Evolutionary conservation across 2,113 vertebrate species (phyloP).

Genomic region (Egretta garzetta): DNA sequence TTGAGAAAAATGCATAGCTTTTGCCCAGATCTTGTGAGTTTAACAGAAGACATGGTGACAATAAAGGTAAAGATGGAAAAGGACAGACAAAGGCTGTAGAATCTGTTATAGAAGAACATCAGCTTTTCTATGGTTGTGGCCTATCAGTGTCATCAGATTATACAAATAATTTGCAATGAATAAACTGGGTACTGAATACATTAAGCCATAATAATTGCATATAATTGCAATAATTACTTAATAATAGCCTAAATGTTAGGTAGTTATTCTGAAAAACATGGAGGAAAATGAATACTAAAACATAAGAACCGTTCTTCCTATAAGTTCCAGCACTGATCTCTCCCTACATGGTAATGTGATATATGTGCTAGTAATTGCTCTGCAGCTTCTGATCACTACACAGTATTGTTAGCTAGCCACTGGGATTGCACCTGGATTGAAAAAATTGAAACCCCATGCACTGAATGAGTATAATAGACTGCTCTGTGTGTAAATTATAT

Average conservation of each 20-base stretch:
- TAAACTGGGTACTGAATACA: not conserved
- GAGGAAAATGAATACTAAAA: not conserved
- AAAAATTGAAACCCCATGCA: not conserved
- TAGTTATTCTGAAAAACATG: not conserved
- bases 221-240: not conserved
- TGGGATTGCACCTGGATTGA: not conserved
- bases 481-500: not conserved
- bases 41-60: not conserved
- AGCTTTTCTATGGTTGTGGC: not conserved
- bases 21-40: not conserved
- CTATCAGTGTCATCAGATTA: not conserved
- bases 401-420: not conserved
- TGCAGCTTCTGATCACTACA: not conserved
- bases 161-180: not conserved
- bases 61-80: not conserved
- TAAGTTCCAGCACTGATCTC: not conserved
- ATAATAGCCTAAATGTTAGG: not conserved
- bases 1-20: not conserved
- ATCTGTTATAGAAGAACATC: not conserved
- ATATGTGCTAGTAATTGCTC: not conserved
- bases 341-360: not conserved
- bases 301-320: not conserved
- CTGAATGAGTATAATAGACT: slow-evolving; percentile 7
- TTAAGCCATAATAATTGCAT: not conserved
- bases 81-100: not conserved